Evolutionary conservation across 2,113 vertebrate species (phyloP), one percentile per base, ranked within the genome.

Genomic region (Pipra filicauda): DNA sequence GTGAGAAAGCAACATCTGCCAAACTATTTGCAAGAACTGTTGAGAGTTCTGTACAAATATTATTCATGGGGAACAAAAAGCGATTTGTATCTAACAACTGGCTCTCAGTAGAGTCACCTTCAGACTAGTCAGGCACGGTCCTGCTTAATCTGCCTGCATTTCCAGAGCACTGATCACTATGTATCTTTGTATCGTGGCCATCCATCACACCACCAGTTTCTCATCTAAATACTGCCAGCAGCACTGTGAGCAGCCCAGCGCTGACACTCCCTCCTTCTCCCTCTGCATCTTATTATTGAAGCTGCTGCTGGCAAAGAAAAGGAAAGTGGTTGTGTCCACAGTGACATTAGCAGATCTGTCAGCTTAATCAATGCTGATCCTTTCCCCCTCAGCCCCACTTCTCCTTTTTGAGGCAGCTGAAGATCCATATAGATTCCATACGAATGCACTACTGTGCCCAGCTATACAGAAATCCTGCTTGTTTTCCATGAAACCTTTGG

Each of bases 141-240:
- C 66, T 80, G 2, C 91, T 83, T 91, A 90, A 93, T 90, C 93
- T 86, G 75, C 80, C 62, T 37, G 61, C 11, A 0, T 69, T 93
- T 94, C 83, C 79, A 87, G 92, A 57, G 76, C 58, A 5, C 82
- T 93, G 85, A 92, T 93, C 95, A 66, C 88, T 81, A 49, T 77
- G 73, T 95, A 95, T 96, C 95, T 94, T 91, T 91, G 48, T 65
- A 96, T 89, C 96, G 5, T 13, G 65, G 80, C 57, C 85, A 96
- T 95, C 86, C 92, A 96, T 97, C 96, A 97, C 69, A 66, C 24
- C 73, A 70, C 79, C 79, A 87, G 76, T 65, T 91, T 88, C 95
- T 91, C 85, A 89, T 96, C 93, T 89, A 64, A 96, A 95, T 78
- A 75, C 88, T 87, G 92, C 96, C 93, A 97, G 48, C 79, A 92